Evolutionary conservation across 2,888 invertebrate genomes (phyloP).

Genomic region (Hemaris fuciformis): DNA sequence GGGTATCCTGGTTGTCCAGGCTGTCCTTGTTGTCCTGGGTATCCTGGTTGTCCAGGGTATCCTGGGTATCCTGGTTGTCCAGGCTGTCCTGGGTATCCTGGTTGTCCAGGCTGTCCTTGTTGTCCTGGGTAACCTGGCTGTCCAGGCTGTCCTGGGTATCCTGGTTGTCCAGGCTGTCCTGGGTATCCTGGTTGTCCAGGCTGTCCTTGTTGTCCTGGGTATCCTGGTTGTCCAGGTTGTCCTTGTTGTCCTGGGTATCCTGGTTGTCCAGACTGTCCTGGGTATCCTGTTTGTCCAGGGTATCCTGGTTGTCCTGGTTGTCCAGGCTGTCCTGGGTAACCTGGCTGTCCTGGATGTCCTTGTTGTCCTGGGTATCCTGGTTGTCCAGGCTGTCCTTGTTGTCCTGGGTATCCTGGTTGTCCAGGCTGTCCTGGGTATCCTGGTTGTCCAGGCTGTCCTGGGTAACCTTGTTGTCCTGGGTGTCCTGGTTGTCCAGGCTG

Average conservation of each 20-base stretch:
- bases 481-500: constrained; percentile 33
- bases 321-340: no score
- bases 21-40: constrained; percentile 38
- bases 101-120: no score
- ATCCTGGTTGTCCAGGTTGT: no score
- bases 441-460: constrained; percentile 21
- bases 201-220: no score
- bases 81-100: constrained; percentile 20
- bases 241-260: no score
- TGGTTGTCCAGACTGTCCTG: no score
- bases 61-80: constrained; percentile 26
- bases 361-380: no score
- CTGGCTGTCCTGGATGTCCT: no score
- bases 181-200: constrained; percentile 32
- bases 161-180: constrained; percentile 36
- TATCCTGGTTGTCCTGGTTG: no score
- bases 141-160: constrained; percentile 46
- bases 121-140: constrained; percentile 30
- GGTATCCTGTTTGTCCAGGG: no score
- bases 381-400: no score
- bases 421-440: constrained; percentile 19
- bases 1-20: constrained; percentile 28
- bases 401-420: constrained; percentile 18
- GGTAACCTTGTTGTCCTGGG: constrained; percentile 24
- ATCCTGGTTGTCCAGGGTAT: constrained; percentile 44